Conservation (phyloP, 2,797 vertebrate genomes). For the Acropternis orthonyx region DNA sequence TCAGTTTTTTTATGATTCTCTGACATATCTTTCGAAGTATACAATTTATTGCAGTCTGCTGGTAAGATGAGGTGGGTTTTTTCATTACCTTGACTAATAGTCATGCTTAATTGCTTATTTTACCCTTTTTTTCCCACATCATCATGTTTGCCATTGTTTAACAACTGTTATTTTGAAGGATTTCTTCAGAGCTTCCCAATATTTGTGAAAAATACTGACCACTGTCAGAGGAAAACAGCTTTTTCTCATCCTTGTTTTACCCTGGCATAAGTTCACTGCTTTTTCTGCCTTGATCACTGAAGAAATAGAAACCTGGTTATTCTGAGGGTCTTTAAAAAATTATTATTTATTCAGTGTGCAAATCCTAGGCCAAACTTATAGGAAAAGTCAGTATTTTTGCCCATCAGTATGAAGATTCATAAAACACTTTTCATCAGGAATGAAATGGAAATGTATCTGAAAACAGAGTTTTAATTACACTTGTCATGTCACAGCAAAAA, state of each 20-base stretch:
- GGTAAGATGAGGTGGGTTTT: background rate
- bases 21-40: background rate
- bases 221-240: background rate
- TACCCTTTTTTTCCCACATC: background rate
- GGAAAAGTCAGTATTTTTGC: background rate
- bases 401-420: background rate
- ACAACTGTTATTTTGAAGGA: background rate
- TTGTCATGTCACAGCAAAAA: slow-evolving; percentile 22
- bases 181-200: background rate
- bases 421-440: background rate
- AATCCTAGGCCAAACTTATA: background rate
- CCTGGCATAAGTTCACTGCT: background rate
- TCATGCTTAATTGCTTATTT: background rate
- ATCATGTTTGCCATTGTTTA: background rate
- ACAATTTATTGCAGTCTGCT: background rate
- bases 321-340: background rate
- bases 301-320: background rate
- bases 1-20: background rate
- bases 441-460: slow-evolving; percentile 14
- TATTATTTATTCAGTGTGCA: background rate
- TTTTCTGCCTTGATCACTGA: background rate
- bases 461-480: slow-evolving; percentile 46
- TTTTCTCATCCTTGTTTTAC: background rate
- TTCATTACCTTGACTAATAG: background rate
- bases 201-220: background rate